Percentiles rank a stretch among this genome's conserved stretches.
phyloP scores from a whole-genome alignment of 2,113 vertebrate species.

The Pollachius pollachius region DNA sequence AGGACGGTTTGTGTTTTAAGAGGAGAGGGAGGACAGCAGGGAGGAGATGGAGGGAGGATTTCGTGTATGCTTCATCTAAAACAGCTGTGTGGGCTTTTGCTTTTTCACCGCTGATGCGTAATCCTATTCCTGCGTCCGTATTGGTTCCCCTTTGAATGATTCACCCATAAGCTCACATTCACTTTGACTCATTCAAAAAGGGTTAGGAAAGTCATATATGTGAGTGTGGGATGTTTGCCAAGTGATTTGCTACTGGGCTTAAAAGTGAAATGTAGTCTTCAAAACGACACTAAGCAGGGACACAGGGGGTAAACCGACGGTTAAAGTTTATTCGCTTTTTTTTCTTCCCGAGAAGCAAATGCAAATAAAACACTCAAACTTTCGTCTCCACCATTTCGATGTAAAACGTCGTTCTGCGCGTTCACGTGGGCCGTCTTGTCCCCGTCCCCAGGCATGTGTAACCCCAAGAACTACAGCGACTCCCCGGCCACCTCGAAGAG shows the following conservation, averaged over 20 bases:
- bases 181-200: constrained; percentile 43
- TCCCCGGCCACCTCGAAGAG: constrained; percentile 97
- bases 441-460: constrained; percentile 87
- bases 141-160: constrained; percentile 56
- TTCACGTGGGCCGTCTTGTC: too few relatives aligned
- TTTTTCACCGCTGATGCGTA: constrained; percentile 45
- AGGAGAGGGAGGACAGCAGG: constrained; percentile 12
- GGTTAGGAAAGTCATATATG: constrained; percentile 46
- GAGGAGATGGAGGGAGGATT: constrained; percentile 32
- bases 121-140: constrained; percentile 58
- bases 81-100: constrained; percentile 61
- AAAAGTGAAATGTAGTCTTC: constrained; percentile 54
- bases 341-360: not conserved
- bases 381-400: too few relatives aligned
- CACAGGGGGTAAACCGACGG: constrained; percentile 30
- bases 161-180: constrained; percentile 59
- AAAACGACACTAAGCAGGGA: constrained; percentile 20
- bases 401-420: too few relatives aligned
- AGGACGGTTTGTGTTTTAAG: constrained; percentile 47
- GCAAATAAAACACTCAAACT: not conserved
- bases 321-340: not conserved
- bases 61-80: constrained; percentile 62
- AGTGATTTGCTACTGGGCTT: constrained; percentile 52
- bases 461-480: constrained; percentile 96
- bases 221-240: constrained; percentile 37